Evolutionary conservation across 37 sponge, comb jelly and placozoan genomes (phyloP).

Genomic region (Axinella damicornis): DNA sequence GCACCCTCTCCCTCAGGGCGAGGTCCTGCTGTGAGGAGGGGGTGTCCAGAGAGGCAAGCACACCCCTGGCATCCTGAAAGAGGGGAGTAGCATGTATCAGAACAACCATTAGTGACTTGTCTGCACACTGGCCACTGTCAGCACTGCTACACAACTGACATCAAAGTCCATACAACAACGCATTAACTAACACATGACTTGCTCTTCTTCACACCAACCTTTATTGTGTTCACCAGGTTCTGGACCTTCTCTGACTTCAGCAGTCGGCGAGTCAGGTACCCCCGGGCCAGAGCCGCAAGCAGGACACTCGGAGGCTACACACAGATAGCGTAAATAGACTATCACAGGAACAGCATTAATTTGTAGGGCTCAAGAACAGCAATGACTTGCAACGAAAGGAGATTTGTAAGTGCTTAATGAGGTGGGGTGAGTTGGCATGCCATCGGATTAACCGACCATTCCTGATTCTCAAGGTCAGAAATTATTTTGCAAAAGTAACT

Average conservation of each 20-base stretch:
- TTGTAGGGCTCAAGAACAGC: too few species aligned
- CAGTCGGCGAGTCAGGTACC: constrained; percentile 60
- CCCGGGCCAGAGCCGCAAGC: constrained; percentile 58
- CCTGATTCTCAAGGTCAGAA: too few species aligned
- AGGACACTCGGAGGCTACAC: not conserved
- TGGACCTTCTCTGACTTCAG: constrained; percentile 54
- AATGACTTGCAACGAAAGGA: too few species aligned
- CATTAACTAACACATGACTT: not conserved
- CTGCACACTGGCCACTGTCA: not conserved
- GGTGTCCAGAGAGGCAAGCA: constrained; percentile 35
- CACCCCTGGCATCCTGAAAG: constrained; percentile 54
- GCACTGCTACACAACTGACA: not conserved
- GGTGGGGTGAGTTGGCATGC: too few species aligned
- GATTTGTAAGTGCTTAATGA: too few species aligned
- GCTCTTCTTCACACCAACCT: constrained; percentile 15
- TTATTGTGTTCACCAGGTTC: constrained; percentile 48
- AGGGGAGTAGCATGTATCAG: not conserved
- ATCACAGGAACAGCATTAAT: too few species aligned
- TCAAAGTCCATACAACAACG: not conserved
- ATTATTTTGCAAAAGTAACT: too few species aligned
- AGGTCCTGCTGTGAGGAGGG: constrained; percentile 36
- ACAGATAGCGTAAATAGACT: too few species aligned
- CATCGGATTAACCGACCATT: too few species aligned
- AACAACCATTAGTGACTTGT: not conserved
- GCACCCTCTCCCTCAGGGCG: constrained; percentile 43